Evolutionary conservation across 2,113 vertebrate genomes (phyloP).

Genomic region (Climacteris rufus): DNA sequence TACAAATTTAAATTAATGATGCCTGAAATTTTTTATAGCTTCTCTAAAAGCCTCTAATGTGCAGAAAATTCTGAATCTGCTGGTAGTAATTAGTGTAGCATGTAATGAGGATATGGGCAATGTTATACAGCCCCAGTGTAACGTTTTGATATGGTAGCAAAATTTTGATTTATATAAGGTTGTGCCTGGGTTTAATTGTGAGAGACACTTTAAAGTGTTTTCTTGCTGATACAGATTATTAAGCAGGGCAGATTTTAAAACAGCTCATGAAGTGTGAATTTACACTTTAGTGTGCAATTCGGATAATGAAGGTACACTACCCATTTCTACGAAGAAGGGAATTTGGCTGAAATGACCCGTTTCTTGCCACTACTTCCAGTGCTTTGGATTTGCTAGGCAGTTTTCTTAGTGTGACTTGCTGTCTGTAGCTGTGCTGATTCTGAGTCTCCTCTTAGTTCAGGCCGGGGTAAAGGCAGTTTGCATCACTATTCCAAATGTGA

Average conservation of each 20-base stretch:
- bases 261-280: conserved; percentile 66
- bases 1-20: conserved; percentile 89
- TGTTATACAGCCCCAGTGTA: conserved; percentile 77
- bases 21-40: conserved; percentile 86
- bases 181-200: conserved; percentile 77
- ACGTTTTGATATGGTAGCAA: conserved; percentile 82
- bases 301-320: conserved; percentile 28
- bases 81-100: conserved; percentile 86
- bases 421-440: neutral
- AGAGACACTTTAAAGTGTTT: conserved; percentile 75
- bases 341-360: neutral
- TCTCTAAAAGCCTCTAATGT: conserved; percentile 85
- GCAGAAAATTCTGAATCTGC: conserved; percentile 82
- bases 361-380: neutral
- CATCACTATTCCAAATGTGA: neutral
- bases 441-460: neutral
- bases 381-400: neutral
- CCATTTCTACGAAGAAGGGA: conserved; percentile 11
- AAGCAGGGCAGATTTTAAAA: conserved; percentile 69
- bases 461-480: neutral
- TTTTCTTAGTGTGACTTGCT: conserved; percentile 3
- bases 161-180: conserved; percentile 80
- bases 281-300: conserved; percentile 47
- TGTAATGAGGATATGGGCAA: conserved; percentile 81
- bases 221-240: conserved; percentile 76